Evolutionary conservation across 1,140 invertebrate genomes (phyloP).

Genomic region (Papilio machaon): DNA sequence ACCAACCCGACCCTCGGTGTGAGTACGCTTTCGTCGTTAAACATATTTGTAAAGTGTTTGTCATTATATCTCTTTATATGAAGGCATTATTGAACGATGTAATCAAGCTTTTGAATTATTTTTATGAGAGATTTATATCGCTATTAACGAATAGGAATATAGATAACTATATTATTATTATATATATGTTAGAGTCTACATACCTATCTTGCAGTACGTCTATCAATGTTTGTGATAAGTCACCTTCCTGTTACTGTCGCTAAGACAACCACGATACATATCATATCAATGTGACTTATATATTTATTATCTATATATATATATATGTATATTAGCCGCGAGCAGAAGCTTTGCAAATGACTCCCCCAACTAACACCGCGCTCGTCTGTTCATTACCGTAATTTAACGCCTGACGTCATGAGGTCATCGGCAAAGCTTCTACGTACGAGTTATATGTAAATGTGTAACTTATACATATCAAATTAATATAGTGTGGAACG

Average conservation of each 20-base stretch:
- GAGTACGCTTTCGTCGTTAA: conserved; percentile 46
- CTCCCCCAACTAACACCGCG: too few relatives aligned
- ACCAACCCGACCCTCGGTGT: conserved; percentile 26
- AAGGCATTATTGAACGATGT: conserved; percentile 42
- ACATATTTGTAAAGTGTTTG: conserved; percentile 49
- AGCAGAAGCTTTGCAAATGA: too few relatives aligned
- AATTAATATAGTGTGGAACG: conserved; percentile 54
- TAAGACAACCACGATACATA: conserved; percentile 60
- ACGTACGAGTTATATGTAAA: not conserved
- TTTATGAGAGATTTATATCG: conserved; percentile 40
- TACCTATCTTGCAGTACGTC: conserved; percentile 42
- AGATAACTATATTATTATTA: conserved; percentile 4
- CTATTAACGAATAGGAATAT: conserved; percentile 30
- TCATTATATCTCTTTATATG: conserved; percentile 49
- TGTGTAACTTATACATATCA: conserved; percentile 53
- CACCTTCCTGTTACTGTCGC: conserved; percentile 55
- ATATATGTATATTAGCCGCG: too few relatives aligned
- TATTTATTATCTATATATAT: conserved; percentile 18
- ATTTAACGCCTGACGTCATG: too few relatives aligned
- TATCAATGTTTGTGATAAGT: conserved; percentile 53
- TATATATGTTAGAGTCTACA: conserved; percentile 28
- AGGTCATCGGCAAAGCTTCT: too few relatives aligned
- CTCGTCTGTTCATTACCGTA: too few relatives aligned
- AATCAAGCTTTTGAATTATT: conserved; percentile 44
- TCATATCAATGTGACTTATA: conserved; percentile 59